Evolutionary conservation across 2,113 vertebrate species (phyloP).

Genomic region (Ginglymostoma cirratum): DNA sequence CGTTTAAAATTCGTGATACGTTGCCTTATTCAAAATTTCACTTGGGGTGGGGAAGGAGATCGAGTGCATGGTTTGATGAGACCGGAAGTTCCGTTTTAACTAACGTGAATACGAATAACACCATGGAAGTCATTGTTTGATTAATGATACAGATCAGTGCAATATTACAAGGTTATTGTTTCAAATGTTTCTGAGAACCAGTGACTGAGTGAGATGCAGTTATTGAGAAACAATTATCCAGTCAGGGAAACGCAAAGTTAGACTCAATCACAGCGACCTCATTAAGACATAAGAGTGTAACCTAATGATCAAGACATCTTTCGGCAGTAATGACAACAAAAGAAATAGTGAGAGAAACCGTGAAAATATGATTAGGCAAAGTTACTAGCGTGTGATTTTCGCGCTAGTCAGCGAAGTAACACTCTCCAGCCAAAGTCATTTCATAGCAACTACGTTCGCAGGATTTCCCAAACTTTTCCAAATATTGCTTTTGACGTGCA

Average conservation of each 20-base stretch:
- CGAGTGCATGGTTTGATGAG: neutral
- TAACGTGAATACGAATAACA: neutral
- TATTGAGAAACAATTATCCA: neutral
- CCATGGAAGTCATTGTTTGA: neutral
- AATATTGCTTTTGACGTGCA: neutral
- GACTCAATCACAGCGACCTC: neutral
- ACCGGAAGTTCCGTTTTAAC: neutral
- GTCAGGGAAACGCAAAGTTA: neutral
- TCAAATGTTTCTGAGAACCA: neutral
- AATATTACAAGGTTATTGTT: neutral
- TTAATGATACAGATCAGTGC: neutral
- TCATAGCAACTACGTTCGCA: neutral
- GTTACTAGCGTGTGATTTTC: neutral
- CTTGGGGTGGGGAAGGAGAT: no score
- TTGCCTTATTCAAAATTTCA: neutral
- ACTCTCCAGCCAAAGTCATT: neutral
- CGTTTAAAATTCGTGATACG: neutral
- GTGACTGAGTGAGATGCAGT: neutral
- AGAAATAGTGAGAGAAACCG: neutral
- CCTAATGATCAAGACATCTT: neutral
- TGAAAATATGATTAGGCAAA: neutral
- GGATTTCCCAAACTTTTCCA: neutral
- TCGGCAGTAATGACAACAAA: neutral
- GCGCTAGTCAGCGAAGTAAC: neutral
- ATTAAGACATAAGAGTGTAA: neutral